Evolutionary conservation across 2,113 vertebrate genomes (phyloP), one percentile per base, ranked within the genome.

Genomic region (Phylloscopus trochiloides): DNA sequence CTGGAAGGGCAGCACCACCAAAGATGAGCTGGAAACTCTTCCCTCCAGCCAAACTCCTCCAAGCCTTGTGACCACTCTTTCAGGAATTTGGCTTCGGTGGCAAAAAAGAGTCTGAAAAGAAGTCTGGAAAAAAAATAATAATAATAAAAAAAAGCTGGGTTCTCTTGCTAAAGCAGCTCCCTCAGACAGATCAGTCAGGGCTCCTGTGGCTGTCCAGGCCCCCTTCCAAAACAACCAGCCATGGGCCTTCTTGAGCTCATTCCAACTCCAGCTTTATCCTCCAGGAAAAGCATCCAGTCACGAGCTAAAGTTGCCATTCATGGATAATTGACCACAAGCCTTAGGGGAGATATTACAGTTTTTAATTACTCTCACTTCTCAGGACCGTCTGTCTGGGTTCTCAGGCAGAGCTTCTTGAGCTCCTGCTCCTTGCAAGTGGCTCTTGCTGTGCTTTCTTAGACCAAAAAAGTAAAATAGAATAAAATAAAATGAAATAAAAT

Each of bases 331-430:
- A 90, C 92, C 94, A 55, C 55, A 5, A 78, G 83, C 83, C 88
- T 92, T 51, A 22, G 47, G 96, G 88, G 68, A 88, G 52, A 47
- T 59, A 71, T 31, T 84, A 20, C 12, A 48, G 76, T 42, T 93
- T 74, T 67, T 96, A 96, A 95, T 94, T 84, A 94, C 76, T 90
- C 91, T 91, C 83, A 4, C 86, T 94, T 29, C 80, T 80, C 76
- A 67, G 31, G 79, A 28, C n/a, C 2, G 3, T 40, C 80, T 61
- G 62, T 18, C 47, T 71, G 11, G 8, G 62, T 58, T 28, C 43
- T 10, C 26, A 81, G 48, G 76, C 59, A 71, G 58, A 70, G 76
- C 22, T 88, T 14, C 72, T 74, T 10, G 34, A 95, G 83, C 91
- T 91, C 80, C 86, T 63, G 34, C 12, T 84, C 55, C 59, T 74